These are phyloP conservation scores for Callimorpha dominula DNA, from an alignment of 2,888 invertebrate species.

Conservation along the genomic window DNA sequence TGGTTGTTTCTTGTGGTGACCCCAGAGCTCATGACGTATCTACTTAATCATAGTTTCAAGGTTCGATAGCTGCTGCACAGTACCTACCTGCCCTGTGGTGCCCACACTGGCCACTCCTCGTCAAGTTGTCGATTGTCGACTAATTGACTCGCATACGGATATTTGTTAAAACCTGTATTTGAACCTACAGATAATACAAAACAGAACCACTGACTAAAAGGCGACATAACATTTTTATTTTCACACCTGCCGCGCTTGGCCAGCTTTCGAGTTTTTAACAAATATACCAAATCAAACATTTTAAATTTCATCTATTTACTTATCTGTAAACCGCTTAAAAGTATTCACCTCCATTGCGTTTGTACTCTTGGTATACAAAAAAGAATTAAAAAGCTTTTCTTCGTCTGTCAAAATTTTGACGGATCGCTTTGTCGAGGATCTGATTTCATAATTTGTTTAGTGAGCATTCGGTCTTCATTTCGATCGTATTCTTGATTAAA, in stretches of 20 bases:
- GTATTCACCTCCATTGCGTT: conserved; percentile 37
- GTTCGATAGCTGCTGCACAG: background rate
- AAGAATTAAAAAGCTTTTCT: conserved; percentile 62
- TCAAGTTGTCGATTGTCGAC: background rate
- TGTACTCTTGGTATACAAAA: conserved; percentile 55
- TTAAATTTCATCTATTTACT: conserved; percentile 33
- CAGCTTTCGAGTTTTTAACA: conserved; percentile 47
- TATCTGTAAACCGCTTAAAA: conserved; percentile 43
- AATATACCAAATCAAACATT: conserved; percentile 42
- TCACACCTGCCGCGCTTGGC: conserved; percentile 40
- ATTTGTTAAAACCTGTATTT: background rate
- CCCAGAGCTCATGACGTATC: too few species aligned
- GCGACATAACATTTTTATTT: conserved; percentile 18
- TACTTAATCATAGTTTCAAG: too few species aligned
- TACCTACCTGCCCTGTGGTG: background rate
- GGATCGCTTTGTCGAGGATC: conserved; percentile 75
- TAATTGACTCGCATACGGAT: background rate
- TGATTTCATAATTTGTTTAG: conserved; percentile 83
- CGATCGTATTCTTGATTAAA: conserved; percentile 79
- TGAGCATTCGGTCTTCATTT: conserved; percentile 67
- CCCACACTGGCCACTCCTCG: background rate
- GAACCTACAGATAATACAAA: background rate
- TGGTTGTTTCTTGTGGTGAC: too few species aligned
- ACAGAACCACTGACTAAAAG: conserved; percentile 14
- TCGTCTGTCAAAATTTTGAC: conserved; percentile 78